Evolutionary conservation across 1,140 invertebrate genomes (phyloP).

Genomic region (Drosophila miranda): DNA sequence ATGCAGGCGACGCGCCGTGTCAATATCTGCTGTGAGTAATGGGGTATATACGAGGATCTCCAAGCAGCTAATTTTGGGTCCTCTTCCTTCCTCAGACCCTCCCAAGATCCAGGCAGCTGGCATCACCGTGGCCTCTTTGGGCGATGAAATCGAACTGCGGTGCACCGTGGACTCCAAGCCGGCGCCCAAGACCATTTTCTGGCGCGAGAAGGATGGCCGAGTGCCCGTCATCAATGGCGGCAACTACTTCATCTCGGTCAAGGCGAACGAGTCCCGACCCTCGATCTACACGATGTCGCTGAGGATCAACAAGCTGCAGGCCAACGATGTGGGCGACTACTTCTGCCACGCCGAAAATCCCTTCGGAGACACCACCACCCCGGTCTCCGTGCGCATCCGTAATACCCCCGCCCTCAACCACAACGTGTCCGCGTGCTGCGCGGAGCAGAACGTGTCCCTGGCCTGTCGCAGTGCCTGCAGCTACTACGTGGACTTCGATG

Average conservation of each 20-base stretch:
- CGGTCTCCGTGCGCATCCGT: conserved; percentile 88
- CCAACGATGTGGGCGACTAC: conserved; percentile 89
- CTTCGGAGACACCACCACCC: conserved; percentile 87
- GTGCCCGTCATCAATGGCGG: conserved; percentile 89
- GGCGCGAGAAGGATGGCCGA: conserved; percentile 87
- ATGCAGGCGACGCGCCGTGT: conserved; percentile 90
- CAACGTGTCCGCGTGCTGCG: conserved; percentile 90
- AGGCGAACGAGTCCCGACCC: conserved; percentile 69
- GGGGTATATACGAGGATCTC: not conserved
- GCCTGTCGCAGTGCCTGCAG: conserved; percentile 90
- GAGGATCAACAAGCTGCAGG: conserved; percentile 87
- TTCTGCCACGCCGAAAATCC: conserved; percentile 92
- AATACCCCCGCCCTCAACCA: conserved; percentile 84
- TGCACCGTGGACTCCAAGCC: conserved; percentile 90
- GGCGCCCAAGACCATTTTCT: conserved; percentile 90
- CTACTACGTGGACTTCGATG: conserved; percentile 91
- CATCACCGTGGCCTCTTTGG: conserved; percentile 88
- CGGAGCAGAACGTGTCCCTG: conserved; percentile 88
- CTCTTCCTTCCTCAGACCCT: conserved; percentile 84
- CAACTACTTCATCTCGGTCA: conserved; percentile 87
- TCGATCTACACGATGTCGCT: conserved; percentile 88
- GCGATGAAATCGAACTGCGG: conserved; percentile 88
- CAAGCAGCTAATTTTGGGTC: not conserved
- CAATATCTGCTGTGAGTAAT: conserved; percentile 89
- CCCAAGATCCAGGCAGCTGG: conserved; percentile 89